Evolutionary conservation across 2,113 vertebrate species (phyloP).

Genomic region (Pygathrix nemaeus): DNA sequence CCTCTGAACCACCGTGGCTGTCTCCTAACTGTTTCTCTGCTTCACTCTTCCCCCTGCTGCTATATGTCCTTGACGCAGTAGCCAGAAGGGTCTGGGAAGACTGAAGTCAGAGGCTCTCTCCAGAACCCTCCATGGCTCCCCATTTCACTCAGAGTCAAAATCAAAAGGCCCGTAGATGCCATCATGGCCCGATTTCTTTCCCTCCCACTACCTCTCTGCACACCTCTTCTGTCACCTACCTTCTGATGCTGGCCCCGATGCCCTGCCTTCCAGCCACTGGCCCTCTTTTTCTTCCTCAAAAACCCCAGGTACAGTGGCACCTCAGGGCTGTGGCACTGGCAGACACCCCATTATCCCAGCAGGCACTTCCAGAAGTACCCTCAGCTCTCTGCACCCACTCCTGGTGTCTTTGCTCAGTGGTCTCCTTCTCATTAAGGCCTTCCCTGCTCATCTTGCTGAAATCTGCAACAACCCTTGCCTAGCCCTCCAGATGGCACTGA

Average conservation of each 20-base stretch:
- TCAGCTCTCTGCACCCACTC: not conserved
- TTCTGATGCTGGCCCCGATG: not conserved
- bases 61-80: not conserved
- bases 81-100: not conserved
- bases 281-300: not conserved
- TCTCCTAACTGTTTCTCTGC: not conserved
- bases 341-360: not conserved
- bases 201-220: not conserved
- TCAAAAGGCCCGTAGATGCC: not conserved
- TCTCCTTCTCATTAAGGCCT: not conserved
- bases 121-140: not conserved
- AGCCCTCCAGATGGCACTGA: not conserved
- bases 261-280: not conserved
- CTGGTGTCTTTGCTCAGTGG: too few relatives aligned
- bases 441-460: not conserved
- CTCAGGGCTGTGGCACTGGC: not conserved
- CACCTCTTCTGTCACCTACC: not conserved
- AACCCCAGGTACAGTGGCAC: not conserved
- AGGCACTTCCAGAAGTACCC: not conserved
- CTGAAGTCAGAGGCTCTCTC: not conserved
- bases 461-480: not conserved
- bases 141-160: not conserved
- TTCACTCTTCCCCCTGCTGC: not conserved
- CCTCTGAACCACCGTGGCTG: not conserved
- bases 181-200: not conserved